These are phyloP conservation scores for Neotragus moschatus DNA, from an alignment of 2,113 vertebrate species.

Conservation along the genomic window DNA sequence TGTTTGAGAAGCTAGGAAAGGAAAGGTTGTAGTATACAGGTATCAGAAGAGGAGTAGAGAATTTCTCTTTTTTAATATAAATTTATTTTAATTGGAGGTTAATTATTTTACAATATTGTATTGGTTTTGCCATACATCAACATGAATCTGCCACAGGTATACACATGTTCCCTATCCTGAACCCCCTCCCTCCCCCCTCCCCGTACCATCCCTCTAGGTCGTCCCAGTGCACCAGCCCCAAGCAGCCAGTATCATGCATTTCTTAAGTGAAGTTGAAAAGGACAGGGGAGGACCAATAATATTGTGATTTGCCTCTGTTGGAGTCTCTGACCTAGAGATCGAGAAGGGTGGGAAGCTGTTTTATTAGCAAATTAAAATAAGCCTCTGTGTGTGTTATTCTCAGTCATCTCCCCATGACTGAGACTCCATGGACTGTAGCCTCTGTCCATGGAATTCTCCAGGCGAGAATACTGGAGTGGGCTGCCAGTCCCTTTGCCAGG, in stretches of 20 bases:
- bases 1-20: not conserved
- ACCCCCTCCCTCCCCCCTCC: no score
- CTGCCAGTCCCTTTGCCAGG: not conserved
- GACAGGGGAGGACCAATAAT: not conserved
- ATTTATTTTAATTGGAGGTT: no score
- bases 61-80: not conserved
- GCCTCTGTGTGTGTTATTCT: not conserved
- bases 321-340: not conserved
- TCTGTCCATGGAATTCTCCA: not conserved
- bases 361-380: not conserved
- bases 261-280: not conserved
- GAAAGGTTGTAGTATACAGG: not conserved
- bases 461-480: not conserved
- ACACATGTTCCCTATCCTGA: no score
- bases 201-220: no score
- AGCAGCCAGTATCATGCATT: no score
- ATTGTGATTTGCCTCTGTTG: not conserved
- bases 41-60: not conserved
- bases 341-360: not conserved
- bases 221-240: no score
- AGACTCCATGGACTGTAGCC: not conserved
- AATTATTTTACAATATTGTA: no score
- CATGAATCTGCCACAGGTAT: no score
- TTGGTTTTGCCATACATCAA: no score
- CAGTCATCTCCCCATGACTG: not conserved